phyloP scores from a whole-genome alignment of 2,797 vertebrate genomes.

The Microchirus variegatus region DNA sequence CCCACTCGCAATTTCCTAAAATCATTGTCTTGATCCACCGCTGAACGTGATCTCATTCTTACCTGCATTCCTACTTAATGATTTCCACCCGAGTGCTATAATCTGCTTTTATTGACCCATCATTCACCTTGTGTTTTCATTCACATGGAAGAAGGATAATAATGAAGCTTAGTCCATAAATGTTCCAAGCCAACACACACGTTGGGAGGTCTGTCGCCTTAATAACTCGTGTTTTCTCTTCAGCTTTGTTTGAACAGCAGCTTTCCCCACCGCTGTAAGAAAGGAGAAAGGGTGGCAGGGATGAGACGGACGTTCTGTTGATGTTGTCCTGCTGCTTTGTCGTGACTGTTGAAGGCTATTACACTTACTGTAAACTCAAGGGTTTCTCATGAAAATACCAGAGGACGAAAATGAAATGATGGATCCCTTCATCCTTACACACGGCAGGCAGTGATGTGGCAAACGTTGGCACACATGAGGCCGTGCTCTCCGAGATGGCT shows the following conservation, averaged over 20 bases:
- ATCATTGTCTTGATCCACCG: constrained; percentile 53
- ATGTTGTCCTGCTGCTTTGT: constrained; percentile 47
- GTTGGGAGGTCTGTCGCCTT: constrained; percentile 73
- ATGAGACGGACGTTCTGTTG: constrained; percentile 23
- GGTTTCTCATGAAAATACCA: constrained; percentile 65
- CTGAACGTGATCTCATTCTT: constrained; percentile 68
- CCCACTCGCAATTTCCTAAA: constrained; percentile 18
- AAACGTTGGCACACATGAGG: constrained; percentile 32
- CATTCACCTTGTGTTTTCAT: constrained; percentile 67
- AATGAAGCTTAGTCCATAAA: constrained; percentile 55
- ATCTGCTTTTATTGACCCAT: constrained; percentile 73
- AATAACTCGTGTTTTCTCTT: constrained; percentile 77
- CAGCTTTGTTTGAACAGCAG: constrained; percentile 69
- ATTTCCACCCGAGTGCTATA: constrained; percentile 74
- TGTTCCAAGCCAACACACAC: constrained; percentile 58
- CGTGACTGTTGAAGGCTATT: constrained; percentile 52
- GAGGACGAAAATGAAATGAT: constrained; percentile 56
- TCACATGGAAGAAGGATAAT: constrained; percentile 56
- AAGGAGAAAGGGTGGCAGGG: constrained; percentile 14
- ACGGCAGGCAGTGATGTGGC: constrained; percentile 57
- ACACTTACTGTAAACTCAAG: constrained; percentile 52
- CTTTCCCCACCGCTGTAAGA: constrained; percentile 41
- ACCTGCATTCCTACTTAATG: constrained; percentile 78
- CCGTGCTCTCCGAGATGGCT: constrained; percentile 45
- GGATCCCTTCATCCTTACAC: constrained; percentile 36